Evolutionary conservation across 2,888 invertebrate genomes (phyloP), one percentile per base, ranked within the genome.

Genomic region (Rotaria macrura): DNA sequence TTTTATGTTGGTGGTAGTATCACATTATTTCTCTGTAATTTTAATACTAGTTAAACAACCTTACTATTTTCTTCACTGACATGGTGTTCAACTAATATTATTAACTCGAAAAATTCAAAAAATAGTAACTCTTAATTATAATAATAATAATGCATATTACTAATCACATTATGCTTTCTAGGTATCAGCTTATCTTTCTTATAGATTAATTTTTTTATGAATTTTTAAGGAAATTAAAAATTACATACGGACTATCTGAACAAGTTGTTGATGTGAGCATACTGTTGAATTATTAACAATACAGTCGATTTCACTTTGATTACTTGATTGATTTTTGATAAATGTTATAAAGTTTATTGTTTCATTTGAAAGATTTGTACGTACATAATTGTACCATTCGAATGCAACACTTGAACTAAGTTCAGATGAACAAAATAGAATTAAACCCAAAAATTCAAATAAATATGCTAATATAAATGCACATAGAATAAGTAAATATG

Each of bases 271-370:
- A 17, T 17, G 65, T n/a, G 65, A 17, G 34, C 65, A 65, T 12
- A 10, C 4, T 65, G 65, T 65, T 12, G 6, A 10, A 34, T 65
- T 65, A 14, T 65, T 12, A 14, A 29, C 17, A 65, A 65, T 29
- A 65, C 65, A 65, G 34, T 65, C 65, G 7, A 65, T 65, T n/a
- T 65, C 65, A n/a, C n/a, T 65, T 65, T 65, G 65, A 65, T 65
- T 65, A 29, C n/a, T 14, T 29, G 65, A 12, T 29, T 65, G 29
- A 17, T 65, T 65, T 34, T 65, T 65, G 4, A 65, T 34, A 34
- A 65, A 65, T 65, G 14, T 4, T 2, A 65, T 34, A 14, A 65
- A n/a, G 34, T 2, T 4, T 43, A 1, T 40, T 1, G 25, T 40
- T 40, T 74, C 43, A 40, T 38, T 40, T 29, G 74, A 23, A 25